Conservation (phyloP, 1,140 invertebrate species). For the Scaptomyza pallida region DNA sequence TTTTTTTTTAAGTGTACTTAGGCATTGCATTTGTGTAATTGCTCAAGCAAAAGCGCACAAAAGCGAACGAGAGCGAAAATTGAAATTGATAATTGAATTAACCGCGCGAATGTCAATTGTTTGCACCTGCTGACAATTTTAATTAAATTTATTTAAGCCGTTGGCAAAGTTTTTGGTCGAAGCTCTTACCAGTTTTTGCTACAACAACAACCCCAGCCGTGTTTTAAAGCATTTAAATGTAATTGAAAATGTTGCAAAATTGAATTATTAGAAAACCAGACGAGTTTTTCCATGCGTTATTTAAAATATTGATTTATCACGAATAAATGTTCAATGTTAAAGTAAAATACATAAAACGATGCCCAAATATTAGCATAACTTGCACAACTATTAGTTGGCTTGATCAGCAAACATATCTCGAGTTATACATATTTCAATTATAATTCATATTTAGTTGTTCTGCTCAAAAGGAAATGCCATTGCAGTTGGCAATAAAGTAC, state of each 20-base stretch:
- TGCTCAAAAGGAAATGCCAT: constrained; percentile 26
- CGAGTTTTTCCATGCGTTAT: not conserved
- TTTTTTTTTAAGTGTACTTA: constrained; percentile 33
- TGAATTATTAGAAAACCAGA: not conserved
- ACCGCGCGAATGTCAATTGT: constrained; percentile 56
- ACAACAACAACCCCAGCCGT: no score
- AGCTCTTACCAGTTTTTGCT: not conserved
- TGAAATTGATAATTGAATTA: constrained; percentile 76
- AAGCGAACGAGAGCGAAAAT: constrained; percentile 42
- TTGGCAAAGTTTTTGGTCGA: constrained; percentile 16
- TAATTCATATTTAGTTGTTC: not conserved
- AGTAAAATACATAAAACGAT: no score
- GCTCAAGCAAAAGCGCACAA: constrained; percentile 35
- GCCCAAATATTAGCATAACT: constrained; percentile 2
- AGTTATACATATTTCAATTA: constrained; percentile 2
- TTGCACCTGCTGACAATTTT: constrained; percentile 60
- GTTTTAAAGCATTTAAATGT: constrained; percentile 2
- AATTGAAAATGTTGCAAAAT: constrained; percentile 1
- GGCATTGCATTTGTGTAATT: constrained; percentile 34
- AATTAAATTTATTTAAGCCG: constrained; percentile 74
- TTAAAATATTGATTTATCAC: no score
- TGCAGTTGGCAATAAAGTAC: constrained; percentile 17
- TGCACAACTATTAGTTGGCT: not conserved
- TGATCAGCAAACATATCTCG: not conserved
- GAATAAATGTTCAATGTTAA: no score